phyloP scores from a whole-genome alignment of 2,113 vertebrate species.

The Panthera tigris region DNA sequence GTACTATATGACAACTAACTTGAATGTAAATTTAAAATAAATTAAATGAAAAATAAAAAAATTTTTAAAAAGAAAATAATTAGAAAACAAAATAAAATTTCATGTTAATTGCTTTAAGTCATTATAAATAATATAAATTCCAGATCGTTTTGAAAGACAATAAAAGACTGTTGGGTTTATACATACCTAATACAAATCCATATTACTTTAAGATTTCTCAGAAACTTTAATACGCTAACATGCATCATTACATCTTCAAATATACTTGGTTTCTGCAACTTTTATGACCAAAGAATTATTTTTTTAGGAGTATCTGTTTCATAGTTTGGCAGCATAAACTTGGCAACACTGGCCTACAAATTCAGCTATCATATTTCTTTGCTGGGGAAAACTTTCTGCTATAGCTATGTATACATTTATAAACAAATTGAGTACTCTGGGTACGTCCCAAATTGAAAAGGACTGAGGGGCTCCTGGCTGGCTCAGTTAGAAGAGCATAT shows the following conservation, averaged over 20 bases:
- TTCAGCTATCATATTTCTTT: neutral
- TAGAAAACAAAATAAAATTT: neutral
- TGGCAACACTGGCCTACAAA: neutral
- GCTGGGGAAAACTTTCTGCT: neutral
- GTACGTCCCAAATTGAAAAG: neutral
- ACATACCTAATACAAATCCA: neutral
- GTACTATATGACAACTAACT: no score
- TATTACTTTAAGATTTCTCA: neutral
- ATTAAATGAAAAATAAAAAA: no score
- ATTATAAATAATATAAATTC: slow-evolving; percentile 2
- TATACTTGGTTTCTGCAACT: neutral
- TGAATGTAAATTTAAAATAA: no score
- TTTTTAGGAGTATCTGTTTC: neutral
- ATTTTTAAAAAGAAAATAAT: neutral
- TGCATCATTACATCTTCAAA: neutral
- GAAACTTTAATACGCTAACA: neutral
- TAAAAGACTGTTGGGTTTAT: neutral
- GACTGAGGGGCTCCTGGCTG: neutral
- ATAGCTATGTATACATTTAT: neutral
- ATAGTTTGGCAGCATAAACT: neutral
- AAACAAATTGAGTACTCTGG: neutral
- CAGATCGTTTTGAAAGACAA: slow-evolving; percentile 3
- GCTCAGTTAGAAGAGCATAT: no score
- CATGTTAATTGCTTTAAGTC: slow-evolving; percentile 13
- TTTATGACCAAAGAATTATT: neutral